Evolutionary conservation across 2,797 vertebrate genomes (phyloP).

Genomic region (Knipowitschia caucasica): DNA sequence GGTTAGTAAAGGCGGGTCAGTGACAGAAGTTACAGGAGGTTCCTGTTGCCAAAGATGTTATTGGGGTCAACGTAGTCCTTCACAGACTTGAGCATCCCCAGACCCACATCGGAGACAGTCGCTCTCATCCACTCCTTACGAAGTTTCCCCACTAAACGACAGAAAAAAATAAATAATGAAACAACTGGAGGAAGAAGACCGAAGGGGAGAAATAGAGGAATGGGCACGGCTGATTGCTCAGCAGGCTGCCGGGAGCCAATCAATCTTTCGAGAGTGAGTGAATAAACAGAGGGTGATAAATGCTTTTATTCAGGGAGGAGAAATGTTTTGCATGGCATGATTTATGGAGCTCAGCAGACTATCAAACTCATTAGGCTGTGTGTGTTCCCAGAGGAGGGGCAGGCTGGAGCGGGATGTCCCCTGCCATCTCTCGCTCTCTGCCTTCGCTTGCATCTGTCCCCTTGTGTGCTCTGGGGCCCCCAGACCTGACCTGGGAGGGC

Average conservation of each 20-base stretch:
- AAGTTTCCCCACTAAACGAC: constrained; percentile 94
- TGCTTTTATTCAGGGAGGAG: constrained; percentile 99
- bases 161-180: constrained; percentile 50
- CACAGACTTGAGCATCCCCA: constrained; percentile 95
- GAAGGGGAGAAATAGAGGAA: constrained; percentile 63
- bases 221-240: constrained; percentile 87
- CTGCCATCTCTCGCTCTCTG: constrained; percentile 44
- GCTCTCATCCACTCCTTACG: constrained; percentile 97
- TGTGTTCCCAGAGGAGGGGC: constrained; percentile 91
- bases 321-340: constrained; percentile 99
- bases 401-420: constrained; percentile 71
- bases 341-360: constrained; percentile 99
- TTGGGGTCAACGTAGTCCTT: constrained; percentile 95
- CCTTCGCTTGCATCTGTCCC: constrained; percentile 29
- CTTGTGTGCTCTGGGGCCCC: constrained; percentile 36
- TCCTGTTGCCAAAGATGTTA: constrained; percentile 97
- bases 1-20: constrained; percentile 48
- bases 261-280: constrained; percentile 97
- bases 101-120: constrained; percentile 88
- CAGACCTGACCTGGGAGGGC: constrained; percentile 45
- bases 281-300: constrained; percentile 99
- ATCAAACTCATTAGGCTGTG: constrained; percentile 99
- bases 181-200: constrained; percentile 47
- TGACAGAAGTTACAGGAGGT: constrained; percentile 84
- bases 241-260: constrained; percentile 89